Evolutionary conservation across 2,797 vertebrate species (phyloP).

Genomic region (Diplodus sargus): DNA sequence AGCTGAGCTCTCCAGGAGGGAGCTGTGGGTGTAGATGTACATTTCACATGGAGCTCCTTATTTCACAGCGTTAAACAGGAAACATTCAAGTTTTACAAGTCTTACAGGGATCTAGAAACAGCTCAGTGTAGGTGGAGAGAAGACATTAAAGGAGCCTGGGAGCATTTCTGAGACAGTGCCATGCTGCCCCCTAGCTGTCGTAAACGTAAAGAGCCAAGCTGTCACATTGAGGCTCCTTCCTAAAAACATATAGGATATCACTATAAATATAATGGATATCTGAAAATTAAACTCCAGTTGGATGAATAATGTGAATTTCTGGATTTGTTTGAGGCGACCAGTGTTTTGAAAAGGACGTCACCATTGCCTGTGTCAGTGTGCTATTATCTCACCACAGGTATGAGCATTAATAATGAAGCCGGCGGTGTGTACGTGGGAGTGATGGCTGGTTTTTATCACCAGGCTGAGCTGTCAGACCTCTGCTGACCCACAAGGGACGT

Average conservation of each 20-base stretch:
- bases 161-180: conserved; percentile 1
- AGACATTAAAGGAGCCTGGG: background rate
- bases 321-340: background rate
- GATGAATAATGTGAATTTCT: background rate
- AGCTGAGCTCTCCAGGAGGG: conserved; percentile 6
- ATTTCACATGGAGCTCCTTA: conserved; percentile 28
- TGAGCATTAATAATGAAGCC: conserved; percentile 8
- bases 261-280: background rate
- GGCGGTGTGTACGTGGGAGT: conserved; percentile 15
- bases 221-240: background rate
- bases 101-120: conserved; percentile 15
- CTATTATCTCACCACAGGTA: background rate
- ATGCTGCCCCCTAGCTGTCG: conserved; percentile 77
- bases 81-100: conserved; percentile 57
- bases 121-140: background rate
- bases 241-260: background rate
- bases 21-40: background rate
- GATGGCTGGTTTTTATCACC: conserved; percentile 44
- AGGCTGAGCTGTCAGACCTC: conserved; percentile 39
- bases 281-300: background rate
- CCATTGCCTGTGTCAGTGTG: background rate
- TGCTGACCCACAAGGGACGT: conserved; percentile 35
- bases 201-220: background rate
- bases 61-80: conserved; percentile 22
- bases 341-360: too few relatives aligned